Conservation (phyloP, 2,797 vertebrate genomes). For the Mareca strepera region DNA sequence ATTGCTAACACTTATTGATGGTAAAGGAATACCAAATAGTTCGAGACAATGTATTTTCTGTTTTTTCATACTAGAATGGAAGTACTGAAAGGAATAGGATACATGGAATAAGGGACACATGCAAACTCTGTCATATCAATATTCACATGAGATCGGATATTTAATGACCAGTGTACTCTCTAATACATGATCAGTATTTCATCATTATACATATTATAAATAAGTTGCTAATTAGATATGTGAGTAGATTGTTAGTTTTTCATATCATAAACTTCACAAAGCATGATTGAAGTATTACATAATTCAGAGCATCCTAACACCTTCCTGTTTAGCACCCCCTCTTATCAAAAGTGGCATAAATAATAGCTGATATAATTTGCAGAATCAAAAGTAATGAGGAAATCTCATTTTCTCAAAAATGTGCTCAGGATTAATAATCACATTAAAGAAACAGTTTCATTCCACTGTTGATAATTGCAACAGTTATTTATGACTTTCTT, state of each 20-base stretch:
- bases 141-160: not conserved
- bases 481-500: not conserved
- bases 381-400: slow-evolving; percentile 6
- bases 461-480: not conserved
- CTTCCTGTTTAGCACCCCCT: not conserved
- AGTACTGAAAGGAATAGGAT: not conserved
- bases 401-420: not conserved
- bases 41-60: not conserved
- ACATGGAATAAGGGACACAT: not conserved
- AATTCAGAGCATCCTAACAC: not conserved
- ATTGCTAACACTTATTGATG: not conserved
- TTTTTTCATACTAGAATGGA: not conserved
- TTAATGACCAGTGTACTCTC: not conserved
- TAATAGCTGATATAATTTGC: not conserved
- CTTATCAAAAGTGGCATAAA: not conserved
- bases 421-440: not conserved
- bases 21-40: not conserved
- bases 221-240: not conserved
- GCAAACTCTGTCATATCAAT: not conserved
- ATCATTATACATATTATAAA: not conserved
- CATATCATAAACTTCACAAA: not conserved
- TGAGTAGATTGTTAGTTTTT: slow-evolving; percentile 5
- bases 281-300: not conserved
- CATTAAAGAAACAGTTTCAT: not conserved
- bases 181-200: not conserved